Conservation (phyloP, 2,888 invertebrate genomes). For the Ectropis crepuscularia region DNA sequence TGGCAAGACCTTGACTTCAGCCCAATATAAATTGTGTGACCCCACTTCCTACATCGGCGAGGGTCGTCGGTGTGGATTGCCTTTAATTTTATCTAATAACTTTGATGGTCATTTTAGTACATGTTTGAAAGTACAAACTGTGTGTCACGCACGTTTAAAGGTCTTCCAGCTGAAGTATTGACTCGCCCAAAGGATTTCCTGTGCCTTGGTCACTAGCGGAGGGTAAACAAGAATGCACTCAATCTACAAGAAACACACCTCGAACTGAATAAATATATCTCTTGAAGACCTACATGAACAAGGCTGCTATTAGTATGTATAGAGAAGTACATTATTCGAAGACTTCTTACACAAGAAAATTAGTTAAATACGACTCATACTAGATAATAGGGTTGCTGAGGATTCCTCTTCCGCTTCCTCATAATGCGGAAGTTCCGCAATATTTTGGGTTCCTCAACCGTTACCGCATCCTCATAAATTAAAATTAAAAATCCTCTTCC, state of each 20-base stretch:
- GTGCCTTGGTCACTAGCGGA: conserved; percentile 31
- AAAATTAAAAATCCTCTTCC: too few species aligned
- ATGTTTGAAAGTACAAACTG: conserved; percentile 25
- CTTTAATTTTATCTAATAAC: conserved; percentile 60
- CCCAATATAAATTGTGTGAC: conserved; percentile 78
- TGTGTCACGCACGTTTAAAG: conserved; percentile 36
- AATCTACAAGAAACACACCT: conserved; percentile 13
- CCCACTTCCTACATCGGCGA: conserved; percentile 77
- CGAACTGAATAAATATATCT: conserved; percentile 25
- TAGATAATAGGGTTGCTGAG: too few species aligned
- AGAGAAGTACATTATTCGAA: too few species aligned
- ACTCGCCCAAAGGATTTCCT: conserved; percentile 37
- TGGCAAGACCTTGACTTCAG: conserved; percentile 79
- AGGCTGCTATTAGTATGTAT: conserved; percentile 12
- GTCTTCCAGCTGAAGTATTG: conserved; percentile 25
- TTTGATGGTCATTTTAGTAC: conserved; percentile 50
- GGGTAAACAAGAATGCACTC: conserved; percentile 21
- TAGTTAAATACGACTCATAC: too few species aligned
- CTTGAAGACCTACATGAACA: conserved; percentile 17
- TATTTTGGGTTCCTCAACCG: too few species aligned
- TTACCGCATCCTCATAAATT: too few species aligned
- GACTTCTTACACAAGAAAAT: too few species aligned
- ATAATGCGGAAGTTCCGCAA: too few species aligned
- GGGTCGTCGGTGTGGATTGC: conserved; percentile 72
- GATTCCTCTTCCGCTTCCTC: too few species aligned